Evolutionary conservation across 2,113 vertebrate genomes (phyloP), one percentile per base, ranked within the genome.

Genomic region (Cyrtonyx montezumae): DNA sequence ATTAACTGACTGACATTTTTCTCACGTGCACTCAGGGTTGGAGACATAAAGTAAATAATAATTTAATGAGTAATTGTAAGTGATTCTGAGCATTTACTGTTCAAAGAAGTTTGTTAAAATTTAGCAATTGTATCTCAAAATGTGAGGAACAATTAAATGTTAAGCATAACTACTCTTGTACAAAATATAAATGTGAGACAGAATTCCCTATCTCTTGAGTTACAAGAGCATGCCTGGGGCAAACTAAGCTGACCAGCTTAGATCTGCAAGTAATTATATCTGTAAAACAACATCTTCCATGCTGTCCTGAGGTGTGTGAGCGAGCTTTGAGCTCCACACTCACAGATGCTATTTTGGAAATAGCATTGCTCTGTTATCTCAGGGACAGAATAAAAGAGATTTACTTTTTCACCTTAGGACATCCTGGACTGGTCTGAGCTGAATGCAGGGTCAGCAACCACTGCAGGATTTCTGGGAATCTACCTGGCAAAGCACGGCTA

Each of bases 1-100:
- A 37, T 94, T 90, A 74, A 74, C 56, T 70, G 18, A 45, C 40
- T 77, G 81, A 89, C 43, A 51, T 74, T 83, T 87, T 87, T 85
- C 40, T 94, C 51, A 28, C 18, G n/a, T 75, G 5, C 68, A 36
- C 91, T 83, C n/a, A 75, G 53, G 61, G 22, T 77, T 70, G 28
- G 69, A 68, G 56, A 25, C 48, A 25, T 49, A 49, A 25, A 25
- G 23, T 49, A 49, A 49, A 49, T 49, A 49, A 49, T n/a, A 2
- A 59, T 87, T 84, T 77, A 70, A 32, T 85, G 59, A 77, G 21
- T 87, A 85, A 85, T 80, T 77, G 32, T 84, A 36, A 49, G 73
- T 43, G 18, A n/a, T 58, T 19, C 43, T 51, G 30, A 88, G 32
- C 12, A 16, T 78, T 76, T 75, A 10, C 48, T 67, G 16, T 63